A percentile compares a stretch with the other conserved stretches of the same genome.
Conservation (phyloP, 37 sponge, comb jelly and placozoan species). For the Corticium candelabrum region DNA sequence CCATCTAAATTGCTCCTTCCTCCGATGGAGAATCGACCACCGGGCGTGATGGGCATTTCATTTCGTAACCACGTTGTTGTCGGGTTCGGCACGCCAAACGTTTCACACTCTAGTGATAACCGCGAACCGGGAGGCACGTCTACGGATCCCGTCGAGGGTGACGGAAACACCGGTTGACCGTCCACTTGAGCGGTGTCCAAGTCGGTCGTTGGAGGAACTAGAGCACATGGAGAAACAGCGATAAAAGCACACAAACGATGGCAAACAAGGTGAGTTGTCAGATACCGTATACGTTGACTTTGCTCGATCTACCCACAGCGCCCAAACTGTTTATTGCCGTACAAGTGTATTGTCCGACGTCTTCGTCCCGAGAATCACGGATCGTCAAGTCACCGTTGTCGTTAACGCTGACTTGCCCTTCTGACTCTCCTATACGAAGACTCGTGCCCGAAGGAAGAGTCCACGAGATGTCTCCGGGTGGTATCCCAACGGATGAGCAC, state of each 20-base stretch:
- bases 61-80: background rate
- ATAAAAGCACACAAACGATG: too few relatives aligned
- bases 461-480: background rate
- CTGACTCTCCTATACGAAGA: background rate
- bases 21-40: background rate
- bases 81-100: background rate
- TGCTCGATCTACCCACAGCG: background rate
- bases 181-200: too few relatives aligned
- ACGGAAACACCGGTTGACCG: too few relatives aligned
- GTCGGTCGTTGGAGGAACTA: too few relatives aligned
- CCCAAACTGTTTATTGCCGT: background rate
- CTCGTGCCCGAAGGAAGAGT: background rate
- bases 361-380: background rate
- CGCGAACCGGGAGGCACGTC: background rate
- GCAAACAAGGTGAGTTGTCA: too few relatives aligned
- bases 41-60: background rate
- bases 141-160: too few relatives aligned
- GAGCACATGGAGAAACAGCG: too few relatives aligned
- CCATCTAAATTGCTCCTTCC: too few relatives aligned
- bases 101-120: background rate
- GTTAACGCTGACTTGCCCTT: background rate
- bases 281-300: too few relatives aligned
- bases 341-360: background rate
- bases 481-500: background rate
- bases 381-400: background rate